These are phyloP conservation scores for Dryobotodes eremita DNA, from an alignment of 2,888 invertebrate species.

Conservation along the genomic window DNA sequence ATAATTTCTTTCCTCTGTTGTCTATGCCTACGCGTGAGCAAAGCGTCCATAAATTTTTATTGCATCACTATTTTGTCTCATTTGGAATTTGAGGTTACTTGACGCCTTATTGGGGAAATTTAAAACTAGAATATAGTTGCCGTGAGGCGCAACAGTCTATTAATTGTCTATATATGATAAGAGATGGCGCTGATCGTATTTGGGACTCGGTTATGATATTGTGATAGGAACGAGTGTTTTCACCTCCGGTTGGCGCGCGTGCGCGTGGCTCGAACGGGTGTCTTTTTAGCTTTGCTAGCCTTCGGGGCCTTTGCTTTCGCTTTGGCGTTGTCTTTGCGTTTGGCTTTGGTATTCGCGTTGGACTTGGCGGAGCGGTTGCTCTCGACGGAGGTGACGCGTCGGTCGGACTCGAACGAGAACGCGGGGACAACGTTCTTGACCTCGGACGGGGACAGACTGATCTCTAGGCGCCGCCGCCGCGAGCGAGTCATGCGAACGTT, in stretches of 20 bases:
- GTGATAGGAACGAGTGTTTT: conserved; percentile 65
- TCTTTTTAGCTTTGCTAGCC: conserved; percentile 76
- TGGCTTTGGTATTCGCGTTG: conserved; percentile 69
- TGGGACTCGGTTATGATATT: conserved; percentile 12
- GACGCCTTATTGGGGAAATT: conserved; percentile 70
- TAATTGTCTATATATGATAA: conserved; percentile 66
- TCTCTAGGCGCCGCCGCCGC: conserved; percentile 79
- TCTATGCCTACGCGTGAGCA: conserved; percentile 68
- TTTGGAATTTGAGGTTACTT: conserved; percentile 80
- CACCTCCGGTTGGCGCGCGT: conserved; percentile 81
- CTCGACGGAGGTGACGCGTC: conserved; percentile 79
- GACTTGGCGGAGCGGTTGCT: conserved; percentile 76
- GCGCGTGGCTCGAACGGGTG: conserved; percentile 77
- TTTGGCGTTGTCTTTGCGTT: conserved; percentile 57
- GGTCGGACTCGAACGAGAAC: conserved; percentile 84
- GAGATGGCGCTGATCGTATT: conserved; percentile 64
- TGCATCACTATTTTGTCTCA: conserved; percentile 81
- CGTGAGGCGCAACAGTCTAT: conserved; percentile 74
- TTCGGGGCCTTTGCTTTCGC: conserved; percentile 66
- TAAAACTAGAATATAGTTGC: conserved; percentile 71
- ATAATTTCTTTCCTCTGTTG: conserved; percentile 67
- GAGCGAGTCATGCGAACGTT: conserved; percentile 85
- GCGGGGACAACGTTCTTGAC: conserved; percentile 77
- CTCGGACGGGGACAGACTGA: conserved; percentile 84
- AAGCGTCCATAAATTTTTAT: conserved; percentile 75